Base-by-base conservation (phyloP, 2,888 invertebrate species). In the Dicyrtoma fusca region DNA sequence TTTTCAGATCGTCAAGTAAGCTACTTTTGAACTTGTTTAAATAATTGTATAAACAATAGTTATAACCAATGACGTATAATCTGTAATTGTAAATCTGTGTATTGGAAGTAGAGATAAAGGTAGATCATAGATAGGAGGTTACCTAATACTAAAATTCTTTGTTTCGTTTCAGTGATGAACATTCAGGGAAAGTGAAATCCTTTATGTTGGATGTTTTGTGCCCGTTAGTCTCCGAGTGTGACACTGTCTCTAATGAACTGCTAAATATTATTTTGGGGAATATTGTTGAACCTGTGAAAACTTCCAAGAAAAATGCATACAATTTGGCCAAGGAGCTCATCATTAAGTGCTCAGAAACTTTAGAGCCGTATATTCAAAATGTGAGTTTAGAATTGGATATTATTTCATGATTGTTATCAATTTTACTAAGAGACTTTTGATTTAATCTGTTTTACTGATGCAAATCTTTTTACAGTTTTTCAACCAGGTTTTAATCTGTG, bases 191-290 rank as follows among this genome's bases (percentile, higher is more conserved):
- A 86, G 97, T 98, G 62, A 96, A 95, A 83, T 94, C 92, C 76
- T 97, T 97, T 84, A 97, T 98, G 92, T 86, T 97, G 82, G 97
- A 98, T 84, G 94, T 97, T 68, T 88, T 98, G 77, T 92, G 92
- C 82, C 97, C 97, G 0, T 87, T 98, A 53, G 94, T 98, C 81
- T 92, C 94, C 23, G 97, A 98, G 85, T 94, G 95, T 8, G 97
- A 98, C 83, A 91, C 93, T 81, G 94, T 98, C 63, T 94, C 96
- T 79, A 94, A 94, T 83, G 95, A 96, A 84, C 87, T 97, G 11
- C 87, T 98, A 73, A 95, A 98, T 85, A 93, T 95, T 76, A 94
- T 98, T 82, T 87, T 98, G 69, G 89, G 92, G 82, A 96, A 97
- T 84, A 89, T 98, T 81, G 94, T 97, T 74, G 97, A 98, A 83